Conservation (phyloP, 2,113 vertebrate species). For the Verasper variegatus region DNA sequence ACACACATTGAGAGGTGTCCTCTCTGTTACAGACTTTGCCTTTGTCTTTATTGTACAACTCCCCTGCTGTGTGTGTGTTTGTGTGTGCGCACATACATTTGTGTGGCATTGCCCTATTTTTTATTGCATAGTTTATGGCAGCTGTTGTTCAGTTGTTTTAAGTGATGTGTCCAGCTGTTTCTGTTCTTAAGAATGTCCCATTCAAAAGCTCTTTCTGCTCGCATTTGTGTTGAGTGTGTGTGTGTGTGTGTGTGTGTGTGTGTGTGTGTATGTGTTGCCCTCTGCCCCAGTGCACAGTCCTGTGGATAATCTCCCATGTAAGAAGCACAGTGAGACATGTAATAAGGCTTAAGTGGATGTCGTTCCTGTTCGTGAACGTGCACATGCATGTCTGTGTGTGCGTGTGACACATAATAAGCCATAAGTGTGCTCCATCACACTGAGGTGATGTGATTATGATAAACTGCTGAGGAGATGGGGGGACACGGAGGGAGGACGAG, state of each 20-base stretch:
- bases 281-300: constrained; percentile 56
- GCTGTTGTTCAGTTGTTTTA: neutral
- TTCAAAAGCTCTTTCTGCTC: neutral
- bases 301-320: constrained; percentile 72
- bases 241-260: constrained; percentile 9
- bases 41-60: constrained; percentile 28
- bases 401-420: constrained; percentile 66
- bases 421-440: constrained; percentile 75
- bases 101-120: too few species aligned
- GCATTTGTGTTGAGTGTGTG: neutral
- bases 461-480: constrained; percentile 69
- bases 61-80: constrained; percentile 14
- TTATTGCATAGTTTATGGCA: too few species aligned
- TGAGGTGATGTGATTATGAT: constrained; percentile 77
- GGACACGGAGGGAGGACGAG: constrained; percentile 30
- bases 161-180: neutral
- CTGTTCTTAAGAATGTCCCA: neutral
- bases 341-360: constrained; percentile 75
- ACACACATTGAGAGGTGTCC: constrained; percentile 19
- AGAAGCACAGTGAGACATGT: constrained; percentile 69
- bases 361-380: constrained; percentile 17
- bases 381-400: neutral
- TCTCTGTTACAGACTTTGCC: constrained; percentile 31
- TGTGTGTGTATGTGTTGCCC: constrained; percentile 42
- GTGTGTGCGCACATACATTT: neutral